Base-by-base conservation (phyloP, 2,797 vertebrate species). In the Thaleichthys pacificus region DNA sequence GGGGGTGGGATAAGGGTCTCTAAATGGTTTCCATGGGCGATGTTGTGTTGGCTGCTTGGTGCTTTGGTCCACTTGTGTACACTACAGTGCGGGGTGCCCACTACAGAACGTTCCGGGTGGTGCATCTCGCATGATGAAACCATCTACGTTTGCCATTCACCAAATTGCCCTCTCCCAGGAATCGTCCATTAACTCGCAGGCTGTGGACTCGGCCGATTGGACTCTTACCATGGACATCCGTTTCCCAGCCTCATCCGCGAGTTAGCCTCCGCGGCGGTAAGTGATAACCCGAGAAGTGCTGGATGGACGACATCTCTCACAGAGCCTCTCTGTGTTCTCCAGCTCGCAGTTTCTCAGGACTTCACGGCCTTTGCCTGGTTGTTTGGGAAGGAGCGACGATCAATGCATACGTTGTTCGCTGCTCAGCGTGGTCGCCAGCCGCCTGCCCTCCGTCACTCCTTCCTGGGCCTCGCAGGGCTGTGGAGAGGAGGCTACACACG, bases 121-220 rank as follows among this genome's bases (percentile, higher is more conserved):
- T 68, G 57, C 80, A 83, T 84, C 70, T 79, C 5, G 2, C 38
- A 11, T 73, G 83, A 88, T 85, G 83, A 78, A 83, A 76, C 75
- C 77, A 70, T 84, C 78, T 81, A 79, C 76, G 83, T 75, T 9
- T 77, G 69, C 82, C 77, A 86, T 85, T 86, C 85, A 61, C 81
- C 78, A 89, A 89, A 90, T 87, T 85, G 78, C 82, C 74, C 78
- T 87, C 79, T 61, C 74, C 75, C 61, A 78, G 81, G 85, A 84
- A 87, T 80, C 84, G 82, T 82, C 85, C 87, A 89, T 91, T 89
- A 89, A 78, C 83, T 83, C 66, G 49, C 69, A 26, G 4, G 85
- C 73, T 75, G 14, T 75, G 80, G 74, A 73, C 80, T 84, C 71
- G 1, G 56, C 84, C 81, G 86, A 87, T 87, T 86, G 82, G 85